Conservation (phyloP, 2,797 vertebrate species). For the Manis pentadactyla region DNA sequence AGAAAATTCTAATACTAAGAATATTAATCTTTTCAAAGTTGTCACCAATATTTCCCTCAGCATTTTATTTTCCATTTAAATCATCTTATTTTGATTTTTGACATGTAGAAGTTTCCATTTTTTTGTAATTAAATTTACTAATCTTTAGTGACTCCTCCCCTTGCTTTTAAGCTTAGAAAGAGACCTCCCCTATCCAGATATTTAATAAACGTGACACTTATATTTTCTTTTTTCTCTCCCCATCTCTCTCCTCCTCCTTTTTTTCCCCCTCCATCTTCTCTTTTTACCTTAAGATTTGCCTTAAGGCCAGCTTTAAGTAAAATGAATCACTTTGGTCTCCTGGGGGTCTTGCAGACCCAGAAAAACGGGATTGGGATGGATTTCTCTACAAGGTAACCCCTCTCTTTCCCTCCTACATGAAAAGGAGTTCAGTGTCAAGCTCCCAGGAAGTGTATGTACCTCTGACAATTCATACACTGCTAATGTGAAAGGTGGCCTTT, state of each 20-base stretch:
- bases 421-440: slow-evolving; percentile 57
- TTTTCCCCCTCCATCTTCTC: too few relatives aligned
- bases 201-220: not conserved
- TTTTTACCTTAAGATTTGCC: not conserved
- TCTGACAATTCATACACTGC: slow-evolving; percentile 63
- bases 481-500: slow-evolving; percentile 66
- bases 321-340: slow-evolving; percentile 9
- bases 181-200: not conserved
- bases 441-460: not conserved
- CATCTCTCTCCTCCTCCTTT: not conserved
- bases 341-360: slow-evolving; percentile 10
- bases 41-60: not conserved
- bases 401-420: not conserved
- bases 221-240: not conserved
- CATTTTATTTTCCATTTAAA: slow-evolving; percentile 58
- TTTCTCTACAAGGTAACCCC: slow-evolving; percentile 23
- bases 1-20: slow-evolving; percentile 22
- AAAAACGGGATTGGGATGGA: slow-evolving; percentile 1
- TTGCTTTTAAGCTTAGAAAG: slow-evolving; percentile 48
- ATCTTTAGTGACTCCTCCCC: not conserved
- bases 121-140: slow-evolving; percentile 43
- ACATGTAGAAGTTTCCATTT: not conserved
- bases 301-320: slow-evolving; percentile 27
- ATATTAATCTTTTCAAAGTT: slow-evolving; percentile 50
- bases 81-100: slow-evolving; percentile 48